These are phyloP conservation scores for Salvator merianae DNA, from an alignment of 2,113 vertebrate species.

Conservation along the genomic window DNA sequence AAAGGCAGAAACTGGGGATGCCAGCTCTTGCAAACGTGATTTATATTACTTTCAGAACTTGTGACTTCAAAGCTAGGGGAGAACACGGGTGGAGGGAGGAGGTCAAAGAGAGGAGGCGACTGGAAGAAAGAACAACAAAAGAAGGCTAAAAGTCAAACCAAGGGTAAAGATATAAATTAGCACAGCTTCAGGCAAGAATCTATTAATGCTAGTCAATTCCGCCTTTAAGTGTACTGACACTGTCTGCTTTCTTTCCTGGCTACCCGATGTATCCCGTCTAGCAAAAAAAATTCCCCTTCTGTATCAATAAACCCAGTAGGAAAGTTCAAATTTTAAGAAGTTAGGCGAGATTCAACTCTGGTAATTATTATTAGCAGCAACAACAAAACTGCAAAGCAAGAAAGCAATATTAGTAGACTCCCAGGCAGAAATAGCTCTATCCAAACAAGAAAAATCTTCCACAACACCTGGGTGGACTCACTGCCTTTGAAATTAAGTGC, in stretches of 20 bases:
- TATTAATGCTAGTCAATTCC: slow-evolving; percentile 56
- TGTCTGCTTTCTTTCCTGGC: slow-evolving; percentile 22
- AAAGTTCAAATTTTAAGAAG: slow-evolving; percentile 7
- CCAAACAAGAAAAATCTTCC: background rate
- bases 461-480: background rate
- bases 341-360: background rate
- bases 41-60: slow-evolving; percentile 33
- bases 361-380: background rate
- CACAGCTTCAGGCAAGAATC: slow-evolving; percentile 61
- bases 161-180: slow-evolving; percentile 69
- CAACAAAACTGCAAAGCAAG: background rate
- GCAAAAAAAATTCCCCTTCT: rapidly evolving
- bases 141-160: slow-evolving; percentile 72
- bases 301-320: background rate
- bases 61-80: slow-evolving; percentile 15
- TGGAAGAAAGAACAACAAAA: slow-evolving; percentile 70
- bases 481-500: background rate
- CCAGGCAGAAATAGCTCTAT: background rate
- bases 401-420: background rate
- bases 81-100: slow-evolving; percentile 64
- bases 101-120: slow-evolving; percentile 67
- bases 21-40: background rate
- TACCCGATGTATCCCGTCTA: background rate
- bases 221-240: slow-evolving; percentile 41
- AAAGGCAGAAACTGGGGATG: background rate